Conservation (phyloP, 2,113 vertebrate species). For the Parus major region DNA sequence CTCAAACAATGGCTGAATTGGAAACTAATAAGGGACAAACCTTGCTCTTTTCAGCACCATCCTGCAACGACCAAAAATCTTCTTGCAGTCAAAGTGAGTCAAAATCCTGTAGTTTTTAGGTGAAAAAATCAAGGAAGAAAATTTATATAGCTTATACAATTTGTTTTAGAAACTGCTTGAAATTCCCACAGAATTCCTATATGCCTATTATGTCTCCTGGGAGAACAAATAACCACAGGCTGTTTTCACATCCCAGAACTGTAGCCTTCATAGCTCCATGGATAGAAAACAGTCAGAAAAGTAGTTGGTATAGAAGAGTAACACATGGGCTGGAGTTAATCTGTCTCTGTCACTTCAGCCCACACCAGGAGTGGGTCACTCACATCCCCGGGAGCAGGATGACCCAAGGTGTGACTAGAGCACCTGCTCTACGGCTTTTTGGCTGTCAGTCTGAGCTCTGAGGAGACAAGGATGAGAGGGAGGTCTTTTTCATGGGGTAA, state of each 20-base stretch:
- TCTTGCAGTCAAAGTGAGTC: neutral
- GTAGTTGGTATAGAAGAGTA: neutral
- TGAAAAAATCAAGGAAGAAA: neutral
- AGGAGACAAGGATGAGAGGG: too few relatives aligned
- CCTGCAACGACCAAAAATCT: neutral
- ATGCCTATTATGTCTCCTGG: accelerated
- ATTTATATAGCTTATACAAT: neutral
- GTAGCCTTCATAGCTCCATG: neutral
- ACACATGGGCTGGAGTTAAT: too few relatives aligned
- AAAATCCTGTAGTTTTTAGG: neutral
- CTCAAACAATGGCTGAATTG: conserved; percentile 1
- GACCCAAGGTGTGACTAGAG: too few relatives aligned
- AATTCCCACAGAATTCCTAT: neutral
- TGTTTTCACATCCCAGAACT: neutral
- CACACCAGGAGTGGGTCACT: too few relatives aligned
- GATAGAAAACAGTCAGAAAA: neutral
- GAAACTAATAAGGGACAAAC: neutral
- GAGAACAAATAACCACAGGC: neutral
- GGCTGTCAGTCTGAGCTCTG: too few relatives aligned
- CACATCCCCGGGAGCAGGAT: too few relatives aligned
- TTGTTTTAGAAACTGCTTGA: neutral
- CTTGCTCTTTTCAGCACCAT: neutral
- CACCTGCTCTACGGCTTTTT: too few relatives aligned
- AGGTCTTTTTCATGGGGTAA: too few relatives aligned
- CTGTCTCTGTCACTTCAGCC: too few relatives aligned